phyloP scores from a whole-genome alignment of 2,113 vertebrate species.

The Paramormyrops kingsleyae region DNA sequence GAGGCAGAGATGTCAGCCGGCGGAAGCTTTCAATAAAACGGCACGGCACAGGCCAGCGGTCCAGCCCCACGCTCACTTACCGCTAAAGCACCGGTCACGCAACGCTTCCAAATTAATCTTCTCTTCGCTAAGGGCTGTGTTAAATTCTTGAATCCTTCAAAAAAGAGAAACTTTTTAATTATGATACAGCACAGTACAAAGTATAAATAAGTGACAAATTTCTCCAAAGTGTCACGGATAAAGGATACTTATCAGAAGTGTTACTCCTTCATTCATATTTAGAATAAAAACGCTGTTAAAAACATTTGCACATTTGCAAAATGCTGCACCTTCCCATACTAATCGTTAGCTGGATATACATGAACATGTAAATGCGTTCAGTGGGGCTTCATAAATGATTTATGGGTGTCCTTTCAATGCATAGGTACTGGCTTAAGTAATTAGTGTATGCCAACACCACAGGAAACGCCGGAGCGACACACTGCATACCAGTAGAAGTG shows the following conservation, averaged over 20 bases:
- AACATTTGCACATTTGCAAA: neutral
- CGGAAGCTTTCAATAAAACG: neutral
- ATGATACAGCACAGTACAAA: neutral
- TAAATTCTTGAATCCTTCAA: conserved; percentile 86
- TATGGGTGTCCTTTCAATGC: neutral
- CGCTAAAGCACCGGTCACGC: conserved; percentile 83
- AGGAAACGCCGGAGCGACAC: neutral
- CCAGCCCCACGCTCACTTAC: conserved; percentile 52
- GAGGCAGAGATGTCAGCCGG: neutral
- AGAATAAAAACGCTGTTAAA: neutral
- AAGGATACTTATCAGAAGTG: neutral
- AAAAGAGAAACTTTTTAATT: neutral
- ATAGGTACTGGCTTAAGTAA: too few species aligned
- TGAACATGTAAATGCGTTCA: neutral
- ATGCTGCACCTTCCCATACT: neutral
- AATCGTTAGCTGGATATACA: neutral
- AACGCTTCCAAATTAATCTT: conserved; percentile 71
- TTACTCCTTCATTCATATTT: neutral
- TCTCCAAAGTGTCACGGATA: neutral
- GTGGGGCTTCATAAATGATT: neutral
- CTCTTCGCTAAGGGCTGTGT: conserved; percentile 73
- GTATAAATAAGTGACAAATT: neutral
- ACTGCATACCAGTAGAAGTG: neutral
- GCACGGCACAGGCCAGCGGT: neutral
- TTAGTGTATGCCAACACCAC: too few species aligned